Evolutionary conservation across 2,797 vertebrate genomes (phyloP).

Genomic region (Notamacropus eugenii): DNA sequence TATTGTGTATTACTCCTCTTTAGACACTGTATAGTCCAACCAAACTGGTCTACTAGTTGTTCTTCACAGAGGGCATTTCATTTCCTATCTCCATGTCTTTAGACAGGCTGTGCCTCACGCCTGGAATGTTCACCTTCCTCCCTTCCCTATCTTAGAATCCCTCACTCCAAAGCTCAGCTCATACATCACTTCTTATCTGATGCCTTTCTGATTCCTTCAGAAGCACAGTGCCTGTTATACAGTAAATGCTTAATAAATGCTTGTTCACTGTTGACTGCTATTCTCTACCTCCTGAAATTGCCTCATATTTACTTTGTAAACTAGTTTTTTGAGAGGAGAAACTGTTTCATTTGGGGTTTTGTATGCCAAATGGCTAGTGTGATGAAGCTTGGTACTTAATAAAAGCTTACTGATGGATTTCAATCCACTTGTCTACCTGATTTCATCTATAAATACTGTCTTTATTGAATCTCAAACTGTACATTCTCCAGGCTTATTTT

Average conservation of each 20-base stretch:
- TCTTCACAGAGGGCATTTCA: neutral
- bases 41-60: neutral
- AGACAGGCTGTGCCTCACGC: neutral
- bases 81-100: neutral
- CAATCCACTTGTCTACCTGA: neutral
- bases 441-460: neutral
- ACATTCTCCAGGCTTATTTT: neutral
- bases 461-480: neutral
- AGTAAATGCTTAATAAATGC: neutral
- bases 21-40: neutral
- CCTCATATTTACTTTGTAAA: neutral
- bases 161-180: neutral
- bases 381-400: neutral
- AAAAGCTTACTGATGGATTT: neutral
- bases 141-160: neutral
- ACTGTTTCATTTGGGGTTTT: neutral
- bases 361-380: neutral
- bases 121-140: neutral
- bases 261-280: neutral
- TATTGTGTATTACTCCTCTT: neutral
- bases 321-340: neutral
- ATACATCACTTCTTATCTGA: neutral
- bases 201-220: neutral
- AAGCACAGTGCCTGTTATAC: neutral
- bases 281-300: neutral